These are phyloP conservation scores for Sesamia inferens DNA, from an alignment of 2,888 invertebrate genomes.

Conservation along the genomic window DNA sequence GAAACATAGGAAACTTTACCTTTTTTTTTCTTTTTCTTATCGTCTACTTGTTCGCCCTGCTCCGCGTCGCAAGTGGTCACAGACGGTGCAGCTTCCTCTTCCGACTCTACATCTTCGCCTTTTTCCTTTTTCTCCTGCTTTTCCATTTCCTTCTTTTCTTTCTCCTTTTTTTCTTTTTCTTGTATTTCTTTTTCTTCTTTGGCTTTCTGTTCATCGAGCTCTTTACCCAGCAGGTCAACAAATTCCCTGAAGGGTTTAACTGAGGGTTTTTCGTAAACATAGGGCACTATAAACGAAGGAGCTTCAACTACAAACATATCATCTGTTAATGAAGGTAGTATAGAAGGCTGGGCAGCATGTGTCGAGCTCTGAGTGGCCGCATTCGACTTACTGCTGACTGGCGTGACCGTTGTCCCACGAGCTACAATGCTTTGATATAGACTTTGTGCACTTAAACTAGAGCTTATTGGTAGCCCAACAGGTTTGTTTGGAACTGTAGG, in stretches of 20 bases:
- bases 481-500: conserved; percentile 85
- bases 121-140: conserved; percentile 73
- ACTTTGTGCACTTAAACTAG: conserved; percentile 89
- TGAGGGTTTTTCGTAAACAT: conserved; percentile 97
- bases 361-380: conserved; percentile 72
- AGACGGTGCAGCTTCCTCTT: conserved; percentile 54
- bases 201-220: conserved; percentile 91
- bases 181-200: conserved; percentile 86
- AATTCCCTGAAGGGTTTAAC: conserved; percentile 94
- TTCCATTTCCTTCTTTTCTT: conserved; percentile 77
- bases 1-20: conserved; percentile 61
- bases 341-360: conserved; percentile 83
- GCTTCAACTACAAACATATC: conserved; percentile 98
- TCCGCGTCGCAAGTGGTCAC: conserved; percentile 61
- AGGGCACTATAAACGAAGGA: conserved; percentile 97
- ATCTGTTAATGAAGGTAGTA: conserved; percentile 95
- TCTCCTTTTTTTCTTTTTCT: conserved; percentile 76
- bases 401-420: conserved; percentile 83
- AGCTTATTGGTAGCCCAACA: conserved; percentile 58
- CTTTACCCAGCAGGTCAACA: conserved; percentile 91
- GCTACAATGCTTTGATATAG: conserved; percentile 90
- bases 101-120: conserved; percentile 74
- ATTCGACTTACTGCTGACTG: conserved; percentile 74
- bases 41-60: conserved; percentile 72
- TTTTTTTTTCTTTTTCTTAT: conserved; percentile 75